Percentiles rank a stretch among this genome's conserved stretches.
Evolutionary conservation across 2,113 vertebrate species (phyloP).

Genomic region (Microtus montanus): DNA sequence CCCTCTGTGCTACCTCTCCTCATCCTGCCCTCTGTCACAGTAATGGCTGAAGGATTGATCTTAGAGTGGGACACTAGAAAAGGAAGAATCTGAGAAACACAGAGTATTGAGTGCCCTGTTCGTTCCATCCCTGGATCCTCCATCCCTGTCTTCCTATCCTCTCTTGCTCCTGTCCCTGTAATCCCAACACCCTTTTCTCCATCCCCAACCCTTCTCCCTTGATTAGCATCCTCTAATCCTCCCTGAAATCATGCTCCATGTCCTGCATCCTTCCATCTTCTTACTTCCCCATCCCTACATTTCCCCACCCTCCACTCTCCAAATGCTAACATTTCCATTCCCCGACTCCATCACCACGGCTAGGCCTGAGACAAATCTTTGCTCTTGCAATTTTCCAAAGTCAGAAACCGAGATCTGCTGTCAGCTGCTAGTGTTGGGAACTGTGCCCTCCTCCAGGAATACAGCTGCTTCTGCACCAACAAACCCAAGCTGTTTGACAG

Average conservation of each 20-base stretch:
- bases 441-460: neutral
- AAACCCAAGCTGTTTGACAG: neutral
- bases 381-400: neutral
- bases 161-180: neutral
- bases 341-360: neutral
- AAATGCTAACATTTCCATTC: neutral
- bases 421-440: neutral
- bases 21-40: neutral
- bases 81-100: neutral
- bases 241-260: no score
- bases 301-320: neutral
- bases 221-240: neutral
- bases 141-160: rapidly evolving
- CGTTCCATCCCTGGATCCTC: neutral
- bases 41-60: neutral
- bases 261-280: neutral
- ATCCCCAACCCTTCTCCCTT: neutral
- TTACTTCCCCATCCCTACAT: neutral
- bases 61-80: neutral
- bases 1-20: neutral
- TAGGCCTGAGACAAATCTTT: neutral
- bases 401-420: neutral
- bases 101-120: neutral
- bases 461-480: neutral
- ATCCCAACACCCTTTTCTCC: neutral